Evolutionary conservation across 2,888 invertebrate species (phyloP), one percentile per base, ranked within the genome.

Genomic region (Scelioninae gen. 1): DNA sequence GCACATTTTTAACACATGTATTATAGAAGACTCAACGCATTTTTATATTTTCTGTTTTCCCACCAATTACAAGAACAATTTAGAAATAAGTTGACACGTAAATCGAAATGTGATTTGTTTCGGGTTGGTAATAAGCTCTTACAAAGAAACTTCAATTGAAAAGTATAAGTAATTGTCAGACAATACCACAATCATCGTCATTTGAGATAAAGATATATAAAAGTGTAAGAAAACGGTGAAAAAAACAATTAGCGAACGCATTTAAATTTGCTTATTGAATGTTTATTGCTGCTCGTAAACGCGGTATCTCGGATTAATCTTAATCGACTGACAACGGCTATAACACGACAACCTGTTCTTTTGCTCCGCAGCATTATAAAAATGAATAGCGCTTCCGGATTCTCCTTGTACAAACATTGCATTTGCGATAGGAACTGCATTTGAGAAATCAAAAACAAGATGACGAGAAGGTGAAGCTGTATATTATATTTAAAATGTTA

Each of bases 311-410:
- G 45, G 29, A 62, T 51, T 60, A 56, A 43, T 66, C 10, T 72
- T 60, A 72, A 72, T 65, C 66, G 71, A 79, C 71, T 71, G 71
- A 79, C 43, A 79, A 79, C 10, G 72, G 79, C 53, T 72, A 72
- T 79, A 72, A 78, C 31, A 63, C 31, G 38, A 40, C 15, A 55
- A 74, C 34, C 15, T 29, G n/a, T 72, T 72, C 49, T 66, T 79
- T 79, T 79, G 56, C 66, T 51, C 32, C 29, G 66, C 58, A 72
- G 66, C 66, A 66, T 66, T 79, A 65, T 31, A 51, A 60, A 65
- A 68, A 56, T 63, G 23, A 63, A 55, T 74, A 77, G 69, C 38
- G 45, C 76, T 76, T 68, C 43, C 60, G 15, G 34, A 66, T 32
- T 66, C 66, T 66, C 13, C 62, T 58, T 77, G 69, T 69, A 77